These are phyloP conservation scores for Eutrigla gurnardus DNA, from an alignment of 2,797 vertebrate genomes.

Conservation along the genomic window DNA sequence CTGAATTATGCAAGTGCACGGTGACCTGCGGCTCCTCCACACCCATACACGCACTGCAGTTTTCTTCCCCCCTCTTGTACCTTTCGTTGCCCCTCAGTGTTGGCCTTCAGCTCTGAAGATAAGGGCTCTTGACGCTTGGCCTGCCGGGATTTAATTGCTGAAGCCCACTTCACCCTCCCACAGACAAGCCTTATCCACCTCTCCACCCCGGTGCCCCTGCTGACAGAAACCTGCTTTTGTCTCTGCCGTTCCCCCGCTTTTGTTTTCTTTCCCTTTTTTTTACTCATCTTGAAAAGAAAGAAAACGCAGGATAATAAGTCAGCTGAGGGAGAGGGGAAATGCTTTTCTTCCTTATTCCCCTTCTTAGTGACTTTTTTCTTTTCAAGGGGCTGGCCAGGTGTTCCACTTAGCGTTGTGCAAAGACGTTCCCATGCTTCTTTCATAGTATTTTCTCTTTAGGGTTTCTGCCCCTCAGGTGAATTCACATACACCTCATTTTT, in stretches of 20 bases:
- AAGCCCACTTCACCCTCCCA: constrained; percentile 63
- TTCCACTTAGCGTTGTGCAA: constrained; percentile 46
- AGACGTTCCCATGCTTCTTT: constrained; percentile 38
- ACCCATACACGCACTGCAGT: constrained; percentile 22
- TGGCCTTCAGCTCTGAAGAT: constrained; percentile 72
- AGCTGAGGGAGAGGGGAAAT: constrained; percentile 19
- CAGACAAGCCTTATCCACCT: constrained; percentile 60
- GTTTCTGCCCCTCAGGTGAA: constrained; percentile 30
- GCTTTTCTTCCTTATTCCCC: constrained; percentile 32
- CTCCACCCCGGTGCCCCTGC: constrained; percentile 51
- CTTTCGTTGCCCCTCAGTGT: constrained; percentile 54
- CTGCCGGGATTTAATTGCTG: constrained; percentile 75
- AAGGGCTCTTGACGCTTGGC: constrained; percentile 76
- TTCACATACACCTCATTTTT: constrained; percentile 53
- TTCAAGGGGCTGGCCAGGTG: constrained; percentile 17
- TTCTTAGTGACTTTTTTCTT: constrained; percentile 41
- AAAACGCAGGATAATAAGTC: constrained; percentile 33
- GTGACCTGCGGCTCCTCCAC: constrained; percentile 41
- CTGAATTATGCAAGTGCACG: constrained; percentile 63
- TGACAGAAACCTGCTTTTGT: constrained; percentile 70
- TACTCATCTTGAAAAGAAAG: constrained; percentile 58
- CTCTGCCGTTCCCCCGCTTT: constrained; percentile 44
- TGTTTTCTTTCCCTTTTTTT: constrained; percentile 58
- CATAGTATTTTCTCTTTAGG: constrained; percentile 16
- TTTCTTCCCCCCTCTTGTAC: constrained; percentile 42